Evolutionary conservation across 2,113 vertebrate genomes (phyloP), one percentile per base, ranked within the genome.

Genomic region (Cnemophilus loriae): DNA sequence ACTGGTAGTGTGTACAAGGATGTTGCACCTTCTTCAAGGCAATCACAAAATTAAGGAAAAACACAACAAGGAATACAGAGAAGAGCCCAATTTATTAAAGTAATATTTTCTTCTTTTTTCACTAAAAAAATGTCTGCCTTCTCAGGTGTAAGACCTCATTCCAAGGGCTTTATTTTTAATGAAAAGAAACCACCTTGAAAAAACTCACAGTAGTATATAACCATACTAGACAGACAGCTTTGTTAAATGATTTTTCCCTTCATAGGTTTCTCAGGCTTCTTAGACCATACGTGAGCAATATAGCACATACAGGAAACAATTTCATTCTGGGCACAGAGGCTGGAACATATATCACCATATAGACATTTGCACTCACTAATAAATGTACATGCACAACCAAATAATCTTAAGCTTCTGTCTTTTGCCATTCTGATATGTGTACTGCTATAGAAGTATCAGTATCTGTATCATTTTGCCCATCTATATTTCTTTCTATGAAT

Each of bases 401-500:
- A 88, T 68, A 47, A 60, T 49, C 24, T 71, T 69, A 79, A 68
- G 14, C 22, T 37, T 52, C 42, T 57, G 22, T 47, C 57, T 70
- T 83, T 91, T 91, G 75, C 42, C 41, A 63, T 89, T 41, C n/a
- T 87, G 57, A 22, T 76, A 73, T 88, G 56, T 63, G 35, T 59
- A 30, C 60, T 74, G 78, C 41, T 94, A 57, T 61, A 75, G 56
- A 53, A 79, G 53, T 73, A 89, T 70, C 55, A 85, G 76, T 87
- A 84, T 80, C 80, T 95, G 32, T 97, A 81, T 96, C 7, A 87
- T 85, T 94, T 92, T 95, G 16, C 52, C 95, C 65, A 93, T 59
- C 71, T 93, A 87, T 98, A 94, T 97, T 89, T 97, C 87, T 94
- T 93, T 95, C 83, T 94, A 37, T 97, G 94, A 96, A 97, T 98